Evolutionary conservation across 2,888 invertebrate genomes (phyloP).

Genomic region (Anorthoa munda): DNA sequence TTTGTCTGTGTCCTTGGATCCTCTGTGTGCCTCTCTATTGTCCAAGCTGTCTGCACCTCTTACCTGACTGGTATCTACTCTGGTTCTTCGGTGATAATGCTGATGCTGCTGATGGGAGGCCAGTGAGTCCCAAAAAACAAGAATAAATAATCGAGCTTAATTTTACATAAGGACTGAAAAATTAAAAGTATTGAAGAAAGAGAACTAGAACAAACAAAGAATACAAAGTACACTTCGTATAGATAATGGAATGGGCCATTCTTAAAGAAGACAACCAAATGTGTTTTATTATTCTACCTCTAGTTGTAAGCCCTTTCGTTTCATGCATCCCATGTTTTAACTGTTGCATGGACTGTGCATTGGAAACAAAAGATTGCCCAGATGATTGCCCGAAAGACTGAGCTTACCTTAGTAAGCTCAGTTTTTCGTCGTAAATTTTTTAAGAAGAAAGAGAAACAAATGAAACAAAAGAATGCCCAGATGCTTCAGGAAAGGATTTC

Average conservation of each 20-base stretch:
- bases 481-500: not conserved
- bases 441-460: not conserved
- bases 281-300: slow-evolving; percentile 48
- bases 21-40: slow-evolving; percentile 38
- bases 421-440: too few relatives aligned
- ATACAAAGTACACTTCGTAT: not conserved
- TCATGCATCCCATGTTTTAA: slow-evolving; percentile 46
- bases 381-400: not conserved
- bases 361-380: slow-evolving; percentile 8
- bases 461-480: not conserved
- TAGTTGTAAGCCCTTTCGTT: slow-evolving; percentile 44
- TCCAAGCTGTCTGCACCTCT: slow-evolving; percentile 23
- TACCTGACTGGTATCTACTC: slow-evolving; percentile 37
- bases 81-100: slow-evolving; percentile 1
- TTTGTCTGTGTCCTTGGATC: slow-evolving; percentile 53
- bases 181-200: not conserved
- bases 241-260: not conserved
- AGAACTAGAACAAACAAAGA: not conserved
- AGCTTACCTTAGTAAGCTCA: too few relatives aligned
- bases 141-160: not conserved
- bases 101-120: not conserved
- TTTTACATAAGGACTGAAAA: not conserved
- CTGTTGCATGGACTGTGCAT: slow-evolving; percentile 28
- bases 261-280: not conserved
- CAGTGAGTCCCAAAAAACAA: not conserved